Evolutionary conservation across 2,113 vertebrate species (phyloP), one percentile per base, ranked within the genome.

Genomic region (Psittacus erithacus): DNA sequence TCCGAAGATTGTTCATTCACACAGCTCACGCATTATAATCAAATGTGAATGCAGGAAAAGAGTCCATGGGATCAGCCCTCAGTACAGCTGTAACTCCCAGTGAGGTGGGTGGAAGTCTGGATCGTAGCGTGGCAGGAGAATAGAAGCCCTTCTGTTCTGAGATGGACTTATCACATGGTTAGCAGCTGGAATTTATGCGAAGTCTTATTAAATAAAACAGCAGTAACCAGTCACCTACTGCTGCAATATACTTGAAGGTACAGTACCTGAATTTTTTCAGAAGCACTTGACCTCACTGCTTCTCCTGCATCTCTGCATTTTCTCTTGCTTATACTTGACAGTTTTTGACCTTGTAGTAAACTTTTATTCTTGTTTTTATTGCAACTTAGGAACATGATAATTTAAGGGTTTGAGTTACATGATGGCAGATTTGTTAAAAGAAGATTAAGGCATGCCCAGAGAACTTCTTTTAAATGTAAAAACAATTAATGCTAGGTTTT

Each of bases 161-260:
- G 96, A 96, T 95, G 91, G 96, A 80, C 97, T 97, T 96, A 93
- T 96, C 95, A 96, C 97, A 94, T 94, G 97, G 96, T 96, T 96
- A 97, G 98, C 98, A 96, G 97, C 97, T 97, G 97, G 97, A 97
- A 94, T 98, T 97, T 97, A 97, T 95, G 93, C 95, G 97, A 89
- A 97, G 93, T 35, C 97, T 96, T 97, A 95, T 98, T 97, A 97
- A 97, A 97, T 97, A 97, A 98, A 98, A 97, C 98, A 98, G 98
- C 97, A 96, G 98, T 97, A 96, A 97, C 92, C 92, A 88, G 95
- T 93, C 94, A 87, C 97, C 97, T 97, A 98, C 98, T 95, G 94
- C 97, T 95, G 90, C 69, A 96, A 67, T 85, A 74, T 77, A 77
- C 95, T 93, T 88, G 81, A 96, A 97, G 92, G 95, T 94, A 86